Evolutionary conservation across 2,113 vertebrate species (phyloP).

Genomic region (Callipepla californica): DNA sequence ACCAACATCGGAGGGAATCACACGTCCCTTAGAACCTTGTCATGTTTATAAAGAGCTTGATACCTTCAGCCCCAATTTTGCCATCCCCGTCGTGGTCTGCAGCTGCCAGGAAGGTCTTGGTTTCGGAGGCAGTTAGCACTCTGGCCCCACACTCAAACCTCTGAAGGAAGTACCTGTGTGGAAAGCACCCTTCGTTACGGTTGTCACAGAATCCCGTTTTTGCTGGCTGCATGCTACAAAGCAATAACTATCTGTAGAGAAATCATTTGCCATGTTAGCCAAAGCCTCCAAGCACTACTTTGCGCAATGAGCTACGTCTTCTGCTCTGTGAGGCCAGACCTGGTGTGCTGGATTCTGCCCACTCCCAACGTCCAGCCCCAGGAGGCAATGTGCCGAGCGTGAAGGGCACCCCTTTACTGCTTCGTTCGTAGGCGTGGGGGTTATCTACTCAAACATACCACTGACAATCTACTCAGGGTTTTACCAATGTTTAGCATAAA

Average conservation of each 20-base stretch:
- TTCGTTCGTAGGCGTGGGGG: neutral
- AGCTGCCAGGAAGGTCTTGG: constrained; percentile 87
- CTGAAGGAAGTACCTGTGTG: constrained; percentile 91
- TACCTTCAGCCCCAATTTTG: constrained; percentile 92
- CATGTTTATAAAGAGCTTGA: neutral
- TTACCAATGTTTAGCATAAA: neutral
- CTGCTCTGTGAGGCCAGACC: neutral
- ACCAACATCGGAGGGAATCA: neutral
- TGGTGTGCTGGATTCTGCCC: neutral
- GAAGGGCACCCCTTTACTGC: neutral
- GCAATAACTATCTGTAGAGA: neutral
- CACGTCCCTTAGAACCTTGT: neutral
- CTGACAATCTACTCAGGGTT: neutral
- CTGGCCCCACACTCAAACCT: constrained; percentile 88
- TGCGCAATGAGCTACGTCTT: neutral
- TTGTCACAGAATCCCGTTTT: neutral
- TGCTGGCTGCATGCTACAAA: neutral
- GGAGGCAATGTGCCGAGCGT: neutral
- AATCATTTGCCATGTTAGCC: neutral
- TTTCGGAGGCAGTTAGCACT: constrained; percentile 87
- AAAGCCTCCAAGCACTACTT: neutral
- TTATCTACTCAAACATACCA: neutral
- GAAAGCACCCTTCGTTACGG: neutral
- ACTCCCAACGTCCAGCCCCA: neutral
- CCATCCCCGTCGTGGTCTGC: constrained; percentile 93